Percentiles rank a stretch among this genome's conserved stretches.
Conservation (phyloP, 2,113 vertebrate species). For the Oncorhynchus gorbuscha region DNA sequence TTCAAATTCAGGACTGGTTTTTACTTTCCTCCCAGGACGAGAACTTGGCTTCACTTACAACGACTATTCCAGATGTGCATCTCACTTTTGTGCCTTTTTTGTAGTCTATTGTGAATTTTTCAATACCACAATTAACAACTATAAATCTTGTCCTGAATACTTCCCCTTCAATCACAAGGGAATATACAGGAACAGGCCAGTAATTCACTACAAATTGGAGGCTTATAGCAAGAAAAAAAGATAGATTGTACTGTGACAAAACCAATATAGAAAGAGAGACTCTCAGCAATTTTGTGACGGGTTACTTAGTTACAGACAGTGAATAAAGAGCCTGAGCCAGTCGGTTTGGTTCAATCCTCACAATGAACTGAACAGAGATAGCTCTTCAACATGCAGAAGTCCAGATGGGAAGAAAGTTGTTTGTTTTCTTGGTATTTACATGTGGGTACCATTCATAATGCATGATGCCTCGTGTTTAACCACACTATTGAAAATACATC, state of each 20-base stretch:
- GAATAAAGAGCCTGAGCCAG: conserved; percentile 44
- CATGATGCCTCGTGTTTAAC: conserved; percentile 19
- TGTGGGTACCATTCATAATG: conserved; percentile 13
- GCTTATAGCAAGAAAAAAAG: conserved; percentile 64
- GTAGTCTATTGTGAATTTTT: conserved; percentile 71
- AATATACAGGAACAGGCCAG: conserved; percentile 70
- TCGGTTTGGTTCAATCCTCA: conserved; percentile 40
- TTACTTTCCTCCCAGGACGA: conserved; percentile 74
- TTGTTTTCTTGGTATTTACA: conserved; percentile 43
- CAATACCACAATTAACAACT: conserved; percentile 74
- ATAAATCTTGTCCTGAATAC: conserved; percentile 78
- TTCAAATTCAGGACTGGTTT: conserved; percentile 68
- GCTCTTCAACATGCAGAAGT: too few relatives aligned
- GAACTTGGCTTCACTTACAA: conserved; percentile 70
- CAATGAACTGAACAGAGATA: too few relatives aligned
- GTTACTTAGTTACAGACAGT: conserved; percentile 46
- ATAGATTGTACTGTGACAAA: conserved; percentile 59
- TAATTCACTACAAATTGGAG: conserved; percentile 73
- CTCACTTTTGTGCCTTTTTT: conserved; percentile 51
- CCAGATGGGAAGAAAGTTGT: conserved; percentile 10
- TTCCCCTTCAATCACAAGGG: conserved; percentile 73
- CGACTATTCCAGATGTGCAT: conserved; percentile 78
- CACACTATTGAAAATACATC: not conserved
- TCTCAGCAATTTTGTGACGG: conserved; percentile 53
- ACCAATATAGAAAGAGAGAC: conserved; percentile 47